A percentile compares a stretch with the other conserved stretches of the same genome.
These are phyloP conservation scores for Perca flavescens DNA, from an alignment of 2,113 vertebrate genomes.

Conservation along the genomic window DNA sequence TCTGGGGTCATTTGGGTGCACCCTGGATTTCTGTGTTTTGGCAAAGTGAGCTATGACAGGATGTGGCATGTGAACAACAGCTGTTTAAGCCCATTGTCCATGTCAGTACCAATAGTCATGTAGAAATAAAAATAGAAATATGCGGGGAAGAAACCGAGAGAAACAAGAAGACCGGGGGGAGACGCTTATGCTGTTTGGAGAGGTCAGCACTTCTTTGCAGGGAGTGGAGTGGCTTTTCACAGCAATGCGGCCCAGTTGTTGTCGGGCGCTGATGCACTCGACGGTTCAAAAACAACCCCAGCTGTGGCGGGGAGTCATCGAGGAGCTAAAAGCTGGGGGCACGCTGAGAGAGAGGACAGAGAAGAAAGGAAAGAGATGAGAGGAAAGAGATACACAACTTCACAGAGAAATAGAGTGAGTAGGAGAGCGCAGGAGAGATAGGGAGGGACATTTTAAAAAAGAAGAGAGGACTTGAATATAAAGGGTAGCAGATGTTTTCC, in stretches of 20 bases:
- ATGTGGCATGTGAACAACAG: constrained; percentile 43
- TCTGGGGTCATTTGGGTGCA: constrained; percentile 16
- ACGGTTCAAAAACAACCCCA: constrained; percentile 52
- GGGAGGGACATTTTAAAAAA: constrained; percentile 20
- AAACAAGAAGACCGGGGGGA: constrained; percentile 5
- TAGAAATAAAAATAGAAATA: constrained; percentile 28
- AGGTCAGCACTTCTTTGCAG: constrained; percentile 49
- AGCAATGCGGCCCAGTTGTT: constrained; percentile 47
- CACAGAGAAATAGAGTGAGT: constrained; percentile 11
- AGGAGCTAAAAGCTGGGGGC: constrained; percentile 37
- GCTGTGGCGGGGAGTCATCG: constrained; percentile 50
- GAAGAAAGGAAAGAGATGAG: constrained; percentile 24
- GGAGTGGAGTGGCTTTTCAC: constrained; percentile 38
- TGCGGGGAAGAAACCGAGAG: constrained; percentile 2
- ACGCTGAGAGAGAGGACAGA: constrained; percentile 9
- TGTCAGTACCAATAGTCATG: constrained; percentile 7
- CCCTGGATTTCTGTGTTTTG: constrained; percentile 56
- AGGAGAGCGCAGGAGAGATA: constrained; percentile 2
- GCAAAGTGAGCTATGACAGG: constrained; percentile 25
- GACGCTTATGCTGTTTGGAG: constrained; percentile 15
- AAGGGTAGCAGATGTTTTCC: constrained; percentile 71
- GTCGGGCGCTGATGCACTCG: constrained; percentile 19
- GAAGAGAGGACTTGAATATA: constrained; percentile 24
- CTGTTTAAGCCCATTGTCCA: constrained; percentile 31
- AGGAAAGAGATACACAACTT: constrained; percentile 37